These are phyloP conservation scores for Ochlodes sylvanus DNA, from an alignment of 2,888 invertebrate species.

Conservation along the genomic window DNA sequence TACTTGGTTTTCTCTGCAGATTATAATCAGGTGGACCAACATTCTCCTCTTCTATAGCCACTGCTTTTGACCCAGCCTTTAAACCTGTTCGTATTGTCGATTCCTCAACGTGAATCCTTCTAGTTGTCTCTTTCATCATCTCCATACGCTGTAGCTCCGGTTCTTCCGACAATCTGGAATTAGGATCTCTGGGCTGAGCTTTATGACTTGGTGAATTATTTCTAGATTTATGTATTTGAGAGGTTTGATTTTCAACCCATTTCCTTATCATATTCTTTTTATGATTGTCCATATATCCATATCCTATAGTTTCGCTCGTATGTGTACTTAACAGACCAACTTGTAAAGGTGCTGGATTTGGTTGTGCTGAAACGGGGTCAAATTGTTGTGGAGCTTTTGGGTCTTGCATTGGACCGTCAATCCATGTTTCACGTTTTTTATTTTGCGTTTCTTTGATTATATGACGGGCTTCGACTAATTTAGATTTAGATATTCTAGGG, in stretches of 20 bases:
- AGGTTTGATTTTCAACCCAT: conserved; percentile 96
- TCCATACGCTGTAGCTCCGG: conserved; percentile 73
- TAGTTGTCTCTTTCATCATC: conserved; percentile 80
- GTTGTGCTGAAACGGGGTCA: conserved; percentile 86
- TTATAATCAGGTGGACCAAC: conserved; percentile 69
- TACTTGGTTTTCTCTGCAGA: conserved; percentile 54
- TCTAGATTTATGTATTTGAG: conserved; percentile 90
- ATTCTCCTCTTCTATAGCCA: conserved; percentile 81
- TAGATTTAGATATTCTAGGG: conserved; percentile 93
- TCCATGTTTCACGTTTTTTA: conserved; percentile 96
- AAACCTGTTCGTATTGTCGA: conserved; percentile 86
- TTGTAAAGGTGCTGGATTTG: conserved; percentile 71
- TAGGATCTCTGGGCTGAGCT: conserved; percentile 57
- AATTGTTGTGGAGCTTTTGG: conserved; percentile 77
- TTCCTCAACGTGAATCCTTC: conserved; percentile 85
- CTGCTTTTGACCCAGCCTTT: conserved; percentile 80
- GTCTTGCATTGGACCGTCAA: conserved; percentile 95
- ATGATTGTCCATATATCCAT: conserved; percentile 96
- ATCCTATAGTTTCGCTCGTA: conserved; percentile 85
- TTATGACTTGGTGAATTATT: conserved; percentile 83
- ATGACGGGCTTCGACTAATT: conserved; percentile 92
- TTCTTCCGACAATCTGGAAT: conserved; percentile 61
- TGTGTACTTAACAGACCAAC: conserved; percentile 74
- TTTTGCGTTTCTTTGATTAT: conserved; percentile 91
- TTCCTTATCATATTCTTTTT: conserved; percentile 97